These are phyloP conservation scores for Alectura lathami DNA, from an alignment of 2,113 vertebrate species.

Conservation along the genomic window DNA sequence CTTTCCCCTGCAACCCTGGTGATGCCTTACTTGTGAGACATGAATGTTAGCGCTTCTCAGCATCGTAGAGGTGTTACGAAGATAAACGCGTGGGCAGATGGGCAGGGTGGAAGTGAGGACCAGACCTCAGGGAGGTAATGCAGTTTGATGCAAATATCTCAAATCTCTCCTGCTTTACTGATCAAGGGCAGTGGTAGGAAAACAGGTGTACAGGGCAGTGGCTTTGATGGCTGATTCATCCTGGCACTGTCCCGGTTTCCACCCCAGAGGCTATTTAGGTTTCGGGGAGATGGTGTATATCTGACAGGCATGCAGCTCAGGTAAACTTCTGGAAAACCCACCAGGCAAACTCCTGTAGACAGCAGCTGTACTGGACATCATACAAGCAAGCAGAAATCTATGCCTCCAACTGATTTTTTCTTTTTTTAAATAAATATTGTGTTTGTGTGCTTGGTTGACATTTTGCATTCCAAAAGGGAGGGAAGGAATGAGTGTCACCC, in stretches of 20 bases:
- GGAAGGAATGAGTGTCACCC: constrained; percentile 18
- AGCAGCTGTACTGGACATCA: background rate
- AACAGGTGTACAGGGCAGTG: background rate
- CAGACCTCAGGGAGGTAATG: background rate
- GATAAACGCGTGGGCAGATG: background rate
- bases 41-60: background rate
- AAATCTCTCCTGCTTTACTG: background rate
- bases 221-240: background rate
- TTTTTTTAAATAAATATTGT: background rate
- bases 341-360: background rate
- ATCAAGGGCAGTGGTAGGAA: background rate
- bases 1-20: background rate
- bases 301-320: background rate
- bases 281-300: background rate
- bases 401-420: background rate
- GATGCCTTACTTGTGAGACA: background rate
- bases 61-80: background rate
- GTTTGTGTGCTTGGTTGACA: constrained; percentile 18
- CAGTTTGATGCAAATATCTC: background rate
- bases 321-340: background rate
- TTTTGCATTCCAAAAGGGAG: constrained; percentile 30
- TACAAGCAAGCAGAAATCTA: background rate
- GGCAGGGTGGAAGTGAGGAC: background rate
- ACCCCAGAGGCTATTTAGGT: background rate
- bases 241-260: background rate